Evolutionary conservation across 2,797 vertebrate genomes (phyloP).

Genomic region (Trichosurus vulpecula): DNA sequence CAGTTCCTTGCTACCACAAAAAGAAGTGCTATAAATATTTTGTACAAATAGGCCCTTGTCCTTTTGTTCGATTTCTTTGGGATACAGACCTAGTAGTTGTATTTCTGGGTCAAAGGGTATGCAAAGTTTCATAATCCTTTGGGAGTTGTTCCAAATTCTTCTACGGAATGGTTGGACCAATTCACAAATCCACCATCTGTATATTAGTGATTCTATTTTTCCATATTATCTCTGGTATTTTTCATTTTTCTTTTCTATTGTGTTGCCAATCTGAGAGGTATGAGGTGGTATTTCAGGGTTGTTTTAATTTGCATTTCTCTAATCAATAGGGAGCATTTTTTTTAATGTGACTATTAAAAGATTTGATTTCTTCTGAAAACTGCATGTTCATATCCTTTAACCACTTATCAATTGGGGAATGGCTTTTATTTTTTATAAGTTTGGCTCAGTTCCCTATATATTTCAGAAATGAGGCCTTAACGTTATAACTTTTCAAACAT

Average conservation of each 20-base stretch:
- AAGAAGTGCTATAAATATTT: neutral
- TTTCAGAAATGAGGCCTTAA: neutral
- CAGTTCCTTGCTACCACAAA: neutral
- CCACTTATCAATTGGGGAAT: neutral
- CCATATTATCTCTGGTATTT: neutral
- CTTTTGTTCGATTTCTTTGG: neutral
- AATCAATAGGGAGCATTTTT: neutral
- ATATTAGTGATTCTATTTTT: neutral
- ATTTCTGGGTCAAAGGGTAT: neutral
- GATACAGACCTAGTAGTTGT: neutral
- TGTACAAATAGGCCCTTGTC: neutral
- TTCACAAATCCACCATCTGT: neutral
- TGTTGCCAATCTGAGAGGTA: neutral
- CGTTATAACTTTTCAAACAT: neutral
- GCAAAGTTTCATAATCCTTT: neutral
- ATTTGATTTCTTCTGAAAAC: neutral
- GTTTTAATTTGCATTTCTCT: neutral
- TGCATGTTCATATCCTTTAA: neutral
- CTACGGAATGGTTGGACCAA: neutral
- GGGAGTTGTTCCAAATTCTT: neutral
- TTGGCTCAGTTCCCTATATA: neutral
- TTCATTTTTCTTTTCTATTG: neutral
- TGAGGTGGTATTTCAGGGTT: neutral
- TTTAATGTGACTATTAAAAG: neutral
- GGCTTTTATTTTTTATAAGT: neutral